These are phyloP conservation scores for Eristalis intricaria DNA, from an alignment of 2,888 invertebrate genomes.

Conservation along the genomic window DNA sequence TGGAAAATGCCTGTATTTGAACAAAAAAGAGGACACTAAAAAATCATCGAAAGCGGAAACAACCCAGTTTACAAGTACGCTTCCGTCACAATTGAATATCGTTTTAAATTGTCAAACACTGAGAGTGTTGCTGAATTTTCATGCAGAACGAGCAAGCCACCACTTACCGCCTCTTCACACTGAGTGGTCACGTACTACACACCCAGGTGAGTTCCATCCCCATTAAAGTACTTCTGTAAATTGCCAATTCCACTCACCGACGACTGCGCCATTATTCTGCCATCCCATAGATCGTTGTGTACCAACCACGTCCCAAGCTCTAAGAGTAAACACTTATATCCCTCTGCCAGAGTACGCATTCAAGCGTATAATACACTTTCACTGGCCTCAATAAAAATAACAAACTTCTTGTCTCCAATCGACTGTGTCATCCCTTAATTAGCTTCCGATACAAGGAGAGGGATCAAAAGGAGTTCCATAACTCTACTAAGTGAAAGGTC, in stretches of 20 bases:
- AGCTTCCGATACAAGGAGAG: conserved; percentile 10
- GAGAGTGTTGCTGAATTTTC: not conserved
- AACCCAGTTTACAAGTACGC: not conserved
- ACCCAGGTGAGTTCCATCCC: not conserved
- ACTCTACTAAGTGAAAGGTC: not conserved
- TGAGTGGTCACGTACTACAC: not conserved
- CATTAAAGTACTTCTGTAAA: not conserved
- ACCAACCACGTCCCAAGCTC: not conserved
- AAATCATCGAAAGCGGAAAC: not conserved
- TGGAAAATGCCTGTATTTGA: too few relatives aligned
- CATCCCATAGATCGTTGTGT: not conserved
- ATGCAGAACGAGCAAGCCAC: not conserved
- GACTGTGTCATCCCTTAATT: conserved; percentile 46
- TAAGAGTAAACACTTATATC: conserved; percentile 29
- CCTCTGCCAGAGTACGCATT: conserved; percentile 6
- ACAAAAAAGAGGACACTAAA: too few relatives aligned
- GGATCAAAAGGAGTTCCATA: conserved; percentile 13
- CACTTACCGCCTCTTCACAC: not conserved
- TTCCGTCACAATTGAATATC: not conserved
- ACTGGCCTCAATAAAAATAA: conserved; percentile 52
- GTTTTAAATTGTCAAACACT: not conserved
- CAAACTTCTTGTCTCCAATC: conserved; percentile 18
- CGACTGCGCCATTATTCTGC: not conserved
- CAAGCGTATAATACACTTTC: conserved; percentile 42
- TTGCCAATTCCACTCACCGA: not conserved